Evolutionary conservation across 2,888 invertebrate species (phyloP), one percentile per base, ranked within the genome.

Genomic region (Macrosoma leucophasiata): DNA sequence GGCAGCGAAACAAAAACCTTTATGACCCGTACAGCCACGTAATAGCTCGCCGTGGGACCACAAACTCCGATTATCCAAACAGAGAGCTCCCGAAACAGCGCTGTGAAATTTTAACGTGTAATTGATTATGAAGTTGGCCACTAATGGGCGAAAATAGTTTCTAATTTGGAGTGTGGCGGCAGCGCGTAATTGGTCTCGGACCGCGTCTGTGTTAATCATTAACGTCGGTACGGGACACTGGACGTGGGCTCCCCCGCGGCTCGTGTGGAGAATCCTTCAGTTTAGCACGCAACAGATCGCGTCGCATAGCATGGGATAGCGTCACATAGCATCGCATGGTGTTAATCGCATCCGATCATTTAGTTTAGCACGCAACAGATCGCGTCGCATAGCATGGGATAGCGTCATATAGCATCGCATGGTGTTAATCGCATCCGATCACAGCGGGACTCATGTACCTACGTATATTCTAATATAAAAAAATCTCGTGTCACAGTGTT

Each of bases 71-170:
- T 81, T 81, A 81, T 67, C 72, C 76, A 73, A 73, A 75, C 76
- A 72, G 62, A 62, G 66, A 65, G 70, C 72, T 72, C 68, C 74
- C 77, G 62, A 74, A 79, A 76, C 78, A 64, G 73, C 65, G 60
- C 64, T 67, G 73, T 76, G 77, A 76, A 79, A 81, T 70, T 81
- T 77, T 74, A 79, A 72, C 77, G 77, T 74, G 65, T 78, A 84
- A 79, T 82, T 82, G 82, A 82, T 81, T 79, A 82, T 79, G 81
- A 82, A 81, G 81, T 81, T 79, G 76, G 75, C 67, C 68, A 64
- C 72, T 78, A 81, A 81, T 81, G 81, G 81, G 66, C 63, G 76
- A 76, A 78, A 77, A 84, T 82, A 82, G 84, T 81, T 79, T 79
- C 82, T 81, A 84, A 81, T 84, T 81, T 78, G 71, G 75, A 67